Base-by-base conservation (phyloP, 1,140 invertebrate genomes). In the Pseudomyrmex sp. region DNA sequence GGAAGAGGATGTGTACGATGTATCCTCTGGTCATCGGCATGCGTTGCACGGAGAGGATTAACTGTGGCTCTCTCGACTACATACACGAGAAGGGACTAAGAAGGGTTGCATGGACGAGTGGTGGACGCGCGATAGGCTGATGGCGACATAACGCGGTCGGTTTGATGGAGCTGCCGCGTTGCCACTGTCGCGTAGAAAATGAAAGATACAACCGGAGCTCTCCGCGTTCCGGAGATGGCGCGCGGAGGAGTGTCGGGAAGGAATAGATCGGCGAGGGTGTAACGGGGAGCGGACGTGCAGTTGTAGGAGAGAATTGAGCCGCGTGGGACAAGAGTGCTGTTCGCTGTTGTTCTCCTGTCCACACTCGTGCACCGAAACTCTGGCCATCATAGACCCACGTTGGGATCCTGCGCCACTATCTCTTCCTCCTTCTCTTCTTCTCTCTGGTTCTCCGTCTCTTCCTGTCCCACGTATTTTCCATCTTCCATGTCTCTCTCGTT, bases 301-400 rank as follows among this genome's bases (percentile, higher is more conserved):
- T 77, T 91, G 89, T 91, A 90, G 85, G 61, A 44, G 85, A 88
- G 90, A 91, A 90, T 84, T 92, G 90, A 92, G 90, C 91, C 88
- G 88, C 91, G 91, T 92, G 90, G 90, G 91, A 92, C 86, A 91
- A 87, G 89, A 89, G 88, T 89, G 90, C 89, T 92, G 91, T 91
- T 92, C 84, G 66, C 84, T 88, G 86, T 90, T 86, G 85, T 84
- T 82, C 72, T 58, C 73, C 50, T 84, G 83, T 88, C 89, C 90
- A 89, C 76, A 56, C 76, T 26, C 50, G 54, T 68, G 52, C 23
- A 8, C 48, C 15, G 54, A 44, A 72, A 59, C 76, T 70, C 52
- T 26, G 12, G 35, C 35, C 35, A 35, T 35, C 35, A 35, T 7
- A 35, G 35, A 35, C 35, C 35, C 35, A 35, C 35, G 35, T 35